phyloP scores from a whole-genome alignment of 2,113 vertebrate genomes.

The Nesoenas mayeri region DNA sequence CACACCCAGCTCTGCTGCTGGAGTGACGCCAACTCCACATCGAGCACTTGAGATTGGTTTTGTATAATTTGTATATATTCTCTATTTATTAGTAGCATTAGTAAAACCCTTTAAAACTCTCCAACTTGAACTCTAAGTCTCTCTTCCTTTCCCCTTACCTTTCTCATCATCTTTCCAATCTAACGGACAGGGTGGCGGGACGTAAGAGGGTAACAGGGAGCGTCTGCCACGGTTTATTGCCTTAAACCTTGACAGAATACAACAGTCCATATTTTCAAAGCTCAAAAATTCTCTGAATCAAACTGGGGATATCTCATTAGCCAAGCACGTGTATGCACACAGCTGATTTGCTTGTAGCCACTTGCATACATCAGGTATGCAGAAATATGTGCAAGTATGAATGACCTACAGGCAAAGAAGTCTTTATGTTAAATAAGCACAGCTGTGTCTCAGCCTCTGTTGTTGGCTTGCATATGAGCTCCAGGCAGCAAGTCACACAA shows the following conservation, averaged over 20 bases:
- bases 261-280: neutral
- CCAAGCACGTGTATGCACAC: rapidly evolving
- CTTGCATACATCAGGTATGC: neutral
- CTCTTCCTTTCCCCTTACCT: no score
- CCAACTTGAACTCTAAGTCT: no score
- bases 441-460: neutral
- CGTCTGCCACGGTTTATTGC: no score
- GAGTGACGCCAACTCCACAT: no score
- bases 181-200: no score
- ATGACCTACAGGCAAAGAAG: neutral
- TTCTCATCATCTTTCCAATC: no score
- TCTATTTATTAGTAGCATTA: no score
- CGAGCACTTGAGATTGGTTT: no score
- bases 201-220: no score
- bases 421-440: neutral
- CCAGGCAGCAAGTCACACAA: neutral
- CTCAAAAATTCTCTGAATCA: neutral
- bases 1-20: no score
- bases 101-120: no score
- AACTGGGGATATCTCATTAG: neutral
- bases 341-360: neutral
- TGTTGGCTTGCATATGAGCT: neutral
- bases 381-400: neutral
- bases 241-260: neutral
- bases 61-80: no score